Conservation (phyloP, 2,113 vertebrate species). For the Tetrax tetrax region DNA sequence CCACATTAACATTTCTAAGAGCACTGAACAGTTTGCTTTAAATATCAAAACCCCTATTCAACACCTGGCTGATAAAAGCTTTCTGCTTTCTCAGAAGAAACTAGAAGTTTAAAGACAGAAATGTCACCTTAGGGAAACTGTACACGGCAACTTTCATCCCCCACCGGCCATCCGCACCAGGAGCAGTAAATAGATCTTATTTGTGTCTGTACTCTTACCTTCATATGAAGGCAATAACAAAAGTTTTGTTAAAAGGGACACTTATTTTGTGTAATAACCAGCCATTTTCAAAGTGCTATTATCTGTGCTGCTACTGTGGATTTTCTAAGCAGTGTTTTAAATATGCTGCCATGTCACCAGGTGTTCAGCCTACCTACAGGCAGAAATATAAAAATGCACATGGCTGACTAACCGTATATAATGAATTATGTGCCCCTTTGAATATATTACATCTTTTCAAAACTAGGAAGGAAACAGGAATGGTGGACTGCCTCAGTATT, state of each 20-base stretch:
- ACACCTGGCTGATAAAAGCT: neutral
- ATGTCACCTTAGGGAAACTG: neutral
- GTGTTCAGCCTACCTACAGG: constrained; percentile 64
- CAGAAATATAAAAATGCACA: constrained; percentile 52
- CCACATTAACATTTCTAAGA: neutral
- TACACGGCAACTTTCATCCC: neutral
- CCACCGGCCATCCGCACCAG: neutral
- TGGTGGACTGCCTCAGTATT: neutral
- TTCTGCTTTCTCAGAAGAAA: neutral
- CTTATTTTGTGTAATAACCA: neutral
- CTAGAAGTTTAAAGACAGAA: neutral
- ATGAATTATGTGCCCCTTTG: constrained; percentile 61
- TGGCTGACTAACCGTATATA: constrained; percentile 56
- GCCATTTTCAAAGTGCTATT: neutral
- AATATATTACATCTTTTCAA: constrained; percentile 20
- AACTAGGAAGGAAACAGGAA: neutral
- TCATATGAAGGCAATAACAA: neutral
- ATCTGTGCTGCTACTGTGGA: neutral
- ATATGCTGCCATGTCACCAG: constrained; percentile 36
- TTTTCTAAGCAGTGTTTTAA: constrained; percentile 19
- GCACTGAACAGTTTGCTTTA: neutral
- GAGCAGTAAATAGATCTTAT: neutral
- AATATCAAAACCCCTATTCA: neutral
- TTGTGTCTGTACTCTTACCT: neutral
- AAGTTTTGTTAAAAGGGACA: neutral